Evolutionary conservation across 1,140 invertebrate genomes (phyloP).

Genomic region (Caligus rogercresseyi): DNA sequence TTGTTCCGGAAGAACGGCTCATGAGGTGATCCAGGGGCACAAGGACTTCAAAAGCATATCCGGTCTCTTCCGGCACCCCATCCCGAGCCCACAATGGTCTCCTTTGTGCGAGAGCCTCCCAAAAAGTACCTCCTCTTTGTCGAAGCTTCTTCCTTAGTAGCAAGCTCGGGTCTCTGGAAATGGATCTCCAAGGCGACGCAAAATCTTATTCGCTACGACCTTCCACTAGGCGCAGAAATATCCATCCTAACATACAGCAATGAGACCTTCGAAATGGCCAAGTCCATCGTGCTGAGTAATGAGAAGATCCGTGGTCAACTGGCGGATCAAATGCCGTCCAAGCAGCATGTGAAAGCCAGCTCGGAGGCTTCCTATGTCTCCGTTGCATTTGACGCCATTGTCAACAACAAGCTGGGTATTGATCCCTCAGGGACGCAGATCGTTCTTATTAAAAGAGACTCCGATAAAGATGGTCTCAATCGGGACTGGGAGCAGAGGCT

Average conservation of each 20-base stretch:
- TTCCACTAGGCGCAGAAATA: not conserved
- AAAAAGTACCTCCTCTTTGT: slow-evolving; percentile 14
- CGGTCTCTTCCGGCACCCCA: not conserved
- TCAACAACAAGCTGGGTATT: not conserved
- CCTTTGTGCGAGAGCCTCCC: slow-evolving; percentile 3
- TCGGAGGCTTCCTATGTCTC: slow-evolving; percentile 5
- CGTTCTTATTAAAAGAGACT: slow-evolving; percentile 11
- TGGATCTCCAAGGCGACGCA: slow-evolving; percentile 18
- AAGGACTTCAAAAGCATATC: not conserved
- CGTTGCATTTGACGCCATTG: slow-evolving; percentile 1
- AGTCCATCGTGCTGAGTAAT: not conserved
- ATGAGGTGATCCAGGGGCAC: not conserved
- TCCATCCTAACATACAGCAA: slow-evolving; percentile 16
- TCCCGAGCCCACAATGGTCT: not conserved
- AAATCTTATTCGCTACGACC: slow-evolving; percentile 16
- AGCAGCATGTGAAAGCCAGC: slow-evolving; percentile 11
- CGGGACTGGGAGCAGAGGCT: slow-evolving; percentile 8
- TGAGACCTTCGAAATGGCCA: not conserved
- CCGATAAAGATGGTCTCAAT: slow-evolving; percentile 6
- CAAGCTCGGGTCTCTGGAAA: slow-evolving; percentile 7
- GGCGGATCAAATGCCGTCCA: slow-evolving; percentile 15
- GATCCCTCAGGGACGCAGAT: slow-evolving; percentile 3
- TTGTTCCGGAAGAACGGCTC: not conserved
- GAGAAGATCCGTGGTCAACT: not conserved
- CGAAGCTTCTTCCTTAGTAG: slow-evolving; percentile 11